Base-by-base conservation (phyloP, 2,888 invertebrate genomes). In the Halictus quadricinctus region DNA sequence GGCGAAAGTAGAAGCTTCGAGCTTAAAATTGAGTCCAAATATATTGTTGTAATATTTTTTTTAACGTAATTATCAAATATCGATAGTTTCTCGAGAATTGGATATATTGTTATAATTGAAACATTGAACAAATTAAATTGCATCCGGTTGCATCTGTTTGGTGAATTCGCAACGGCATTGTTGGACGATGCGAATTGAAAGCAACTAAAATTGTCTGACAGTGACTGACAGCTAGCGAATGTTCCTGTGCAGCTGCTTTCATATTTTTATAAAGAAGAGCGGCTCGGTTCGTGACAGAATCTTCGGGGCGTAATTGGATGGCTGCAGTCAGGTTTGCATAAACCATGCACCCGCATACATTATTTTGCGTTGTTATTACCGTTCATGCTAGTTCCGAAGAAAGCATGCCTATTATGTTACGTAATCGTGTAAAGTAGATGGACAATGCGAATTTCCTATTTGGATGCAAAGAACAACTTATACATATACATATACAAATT, bases 391-490 rank as follows among this genome's bases (percentile, higher is more conserved):
- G 88, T 79, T 86, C 84, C 80, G 73, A 80, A 50, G 70, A 69
- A 78, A 88, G 88, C 88, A 88, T 88, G 88, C 72, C 82, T 85
- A 85, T 80, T 85, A 88, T 85, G 85, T 85, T 83, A 81, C 85
- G 83, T 85, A 76, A 89, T 74, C 83, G 81, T 89, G 81, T 78
- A 88, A 88, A 76, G 81, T 88, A 89, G 88, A 69, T 83, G 85
- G 87, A 82, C 76, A 76, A 85, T 75, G 80, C 84, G 76, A 88
- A 64, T 79, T 87, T 89, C 82, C 81, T 81, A 80, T 87, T 85
- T 87, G 81, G 73, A 79, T 81, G 83, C 79, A 60, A 89, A 60
- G 84, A 66, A 83, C 86, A 88, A 77, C 79, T 81, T 36, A 36
- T 36, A 36, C 36, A 36, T 36, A 36, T 36, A 83, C 88, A 89